Base-by-base conservation (phyloP, 2,888 invertebrate genomes). In the Cephonodes hylas region DNA sequence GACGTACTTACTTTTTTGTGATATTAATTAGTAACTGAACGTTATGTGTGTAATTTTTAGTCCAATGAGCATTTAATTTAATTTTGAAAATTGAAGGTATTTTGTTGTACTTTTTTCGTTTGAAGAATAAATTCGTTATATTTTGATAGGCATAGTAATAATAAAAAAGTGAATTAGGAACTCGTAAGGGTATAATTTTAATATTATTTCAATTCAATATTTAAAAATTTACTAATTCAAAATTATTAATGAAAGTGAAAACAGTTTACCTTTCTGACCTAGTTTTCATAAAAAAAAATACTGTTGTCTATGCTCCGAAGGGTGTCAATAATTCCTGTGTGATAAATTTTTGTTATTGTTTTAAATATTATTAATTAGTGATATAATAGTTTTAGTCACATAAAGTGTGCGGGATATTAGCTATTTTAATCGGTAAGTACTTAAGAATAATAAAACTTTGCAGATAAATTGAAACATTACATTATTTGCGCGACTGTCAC, bases 251-350 rank as follows among this genome's bases (percentile, higher is more conserved):
- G 31, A 31, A 53, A 31, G 5, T 15, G 25, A 53, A 31, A 53
- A 45, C 22, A 31, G 15, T n/a, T 15, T 13, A n/a, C 18, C n/a
- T 3, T 53, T 42, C 27, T 66, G 61, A 66, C 67, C 66, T 57
- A 69, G 64, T 69, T 69, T 64, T 69, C 18, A 15, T 10, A 7
- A 70, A 67, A 73, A 69, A 71, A 72, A 23, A 66, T 64, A 64
- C 58, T 27, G 48, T 77, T 75, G 77, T 82, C 81, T 82, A 76
- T 83, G 79, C 66, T 70, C 58, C 2, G 13, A 73, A 68, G 77
- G 79, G 80, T 85, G 82, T 84, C 84, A 86, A 84, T 85, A 80
- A 77, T 80, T 78, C 76, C 63, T 66, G 46, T 45, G 56, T 59
- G 46, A 61, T 59, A 63, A 64, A 62, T 42, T 64, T 72, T 71